Evolutionary conservation across 2,888 invertebrate genomes (phyloP).

Genomic region (Lacanobia oleracea): DNA sequence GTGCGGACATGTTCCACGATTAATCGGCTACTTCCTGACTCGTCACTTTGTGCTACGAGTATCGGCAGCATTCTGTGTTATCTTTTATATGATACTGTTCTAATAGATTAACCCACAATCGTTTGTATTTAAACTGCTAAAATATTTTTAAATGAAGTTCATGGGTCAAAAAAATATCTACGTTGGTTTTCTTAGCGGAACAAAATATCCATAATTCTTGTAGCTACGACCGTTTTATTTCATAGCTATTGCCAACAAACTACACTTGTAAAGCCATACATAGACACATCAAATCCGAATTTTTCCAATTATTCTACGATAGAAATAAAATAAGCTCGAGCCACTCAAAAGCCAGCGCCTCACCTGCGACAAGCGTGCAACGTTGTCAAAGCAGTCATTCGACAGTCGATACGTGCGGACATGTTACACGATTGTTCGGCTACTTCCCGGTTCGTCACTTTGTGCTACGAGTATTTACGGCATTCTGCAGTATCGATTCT

Average conservation of each 20-base stretch:
- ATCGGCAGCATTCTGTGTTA: not conserved
- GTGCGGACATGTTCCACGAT: conserved; percentile 4
- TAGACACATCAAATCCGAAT: not conserved
- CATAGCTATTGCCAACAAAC: no score
- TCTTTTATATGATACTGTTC: no score
- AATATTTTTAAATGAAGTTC: no score
- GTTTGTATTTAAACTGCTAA: no score
- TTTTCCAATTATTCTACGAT: not conserved
- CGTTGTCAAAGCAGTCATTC: conserved; percentile 50
- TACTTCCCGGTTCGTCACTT: not conserved
- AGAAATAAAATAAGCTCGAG: conserved; percentile 23
- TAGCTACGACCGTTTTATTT: no score
- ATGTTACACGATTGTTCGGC: not conserved
- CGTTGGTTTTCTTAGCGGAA: no score
- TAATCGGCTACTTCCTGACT: not conserved
- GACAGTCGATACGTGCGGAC: conserved; percentile 33
- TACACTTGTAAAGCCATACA: no score
- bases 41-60: not conserved
- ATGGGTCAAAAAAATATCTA: no score
- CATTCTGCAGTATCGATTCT: not conserved
- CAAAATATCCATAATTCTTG: no score
- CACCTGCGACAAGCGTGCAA: conserved; percentile 23
- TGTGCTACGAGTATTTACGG: not conserved
- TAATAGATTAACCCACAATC: no score
- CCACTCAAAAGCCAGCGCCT: conserved; percentile 6